Evolutionary conservation across 1,140 invertebrate species (phyloP).

Genomic region (Helicoverpa zea): DNA sequence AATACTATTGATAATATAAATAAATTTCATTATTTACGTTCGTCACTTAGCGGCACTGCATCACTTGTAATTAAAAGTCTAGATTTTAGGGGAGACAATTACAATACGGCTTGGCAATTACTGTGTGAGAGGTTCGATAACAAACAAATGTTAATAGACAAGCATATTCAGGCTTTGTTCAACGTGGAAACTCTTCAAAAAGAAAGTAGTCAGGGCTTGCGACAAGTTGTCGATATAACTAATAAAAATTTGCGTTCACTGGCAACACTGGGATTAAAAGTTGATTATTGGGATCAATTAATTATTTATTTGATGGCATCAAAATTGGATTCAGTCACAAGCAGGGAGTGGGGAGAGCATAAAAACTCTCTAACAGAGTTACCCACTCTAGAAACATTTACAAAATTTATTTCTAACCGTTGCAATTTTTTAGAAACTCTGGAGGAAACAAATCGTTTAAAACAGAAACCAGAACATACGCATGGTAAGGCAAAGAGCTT

Average conservation of each 20-base stretch:
- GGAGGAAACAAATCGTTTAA: neutral
- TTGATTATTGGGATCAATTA: neutral
- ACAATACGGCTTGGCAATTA: neutral
- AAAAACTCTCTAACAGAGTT: neutral
- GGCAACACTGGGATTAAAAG: neutral
- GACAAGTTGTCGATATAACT: neutral
- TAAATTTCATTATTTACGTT: neutral
- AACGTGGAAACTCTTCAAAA: neutral
- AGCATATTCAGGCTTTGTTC: neutral
- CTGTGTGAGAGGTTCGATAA: neutral
- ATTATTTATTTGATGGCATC: neutral
- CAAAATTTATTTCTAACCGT: slow-evolving; percentile 3
- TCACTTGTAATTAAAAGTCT: neutral
- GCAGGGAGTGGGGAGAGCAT: neutral
- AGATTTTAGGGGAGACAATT: neutral
- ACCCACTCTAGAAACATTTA: neutral
- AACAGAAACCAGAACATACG: neutral
- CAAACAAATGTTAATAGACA: neutral
- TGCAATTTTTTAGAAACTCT: slow-evolving; percentile 10
- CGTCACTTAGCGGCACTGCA: neutral
- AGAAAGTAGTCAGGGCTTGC: neutral
- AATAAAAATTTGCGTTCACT: neutral
- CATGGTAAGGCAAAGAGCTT: neutral
- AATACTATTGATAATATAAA: neutral
- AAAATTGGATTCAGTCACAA: neutral